Conservation (phyloP, 2,888 invertebrate species). For the Phoenoteleia sp. region DNA sequence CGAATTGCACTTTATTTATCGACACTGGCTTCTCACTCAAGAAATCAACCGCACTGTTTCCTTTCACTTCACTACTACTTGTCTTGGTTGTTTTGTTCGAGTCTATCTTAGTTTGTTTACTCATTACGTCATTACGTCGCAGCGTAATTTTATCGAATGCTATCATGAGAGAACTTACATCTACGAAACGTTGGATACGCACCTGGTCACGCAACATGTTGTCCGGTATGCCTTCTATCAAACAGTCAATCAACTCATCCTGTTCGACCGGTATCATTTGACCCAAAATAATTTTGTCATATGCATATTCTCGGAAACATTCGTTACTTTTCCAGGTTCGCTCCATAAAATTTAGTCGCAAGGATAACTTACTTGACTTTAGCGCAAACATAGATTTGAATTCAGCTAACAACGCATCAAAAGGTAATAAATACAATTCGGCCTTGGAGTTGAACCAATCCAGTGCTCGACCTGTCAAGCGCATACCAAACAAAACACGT, state of each 20-base stretch:
- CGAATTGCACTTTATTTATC: too few relatives aligned
- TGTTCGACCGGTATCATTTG: neutral
- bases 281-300: neutral
- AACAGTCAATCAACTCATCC: neutral
- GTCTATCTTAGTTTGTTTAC: neutral
- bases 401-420: neutral
- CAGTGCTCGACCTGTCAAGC: neutral
- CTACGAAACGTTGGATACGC: neutral
- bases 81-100: neutral
- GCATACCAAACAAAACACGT: neutral
- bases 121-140: neutral
- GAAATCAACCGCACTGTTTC: neutral
- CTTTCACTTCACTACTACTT: neutral
- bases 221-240: neutral
- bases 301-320: neutral
- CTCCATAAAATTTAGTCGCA: neutral
- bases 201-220: neutral
- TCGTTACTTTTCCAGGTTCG: neutral
- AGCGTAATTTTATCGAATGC: neutral
- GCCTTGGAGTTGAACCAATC: slow-evolving; percentile 2
- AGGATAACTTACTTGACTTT: neutral
- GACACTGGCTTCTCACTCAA: neutral
- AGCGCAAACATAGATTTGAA: neutral
- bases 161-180: neutral
- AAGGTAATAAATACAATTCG: too few relatives aligned